Conservation (phyloP, 2,888 invertebrate species). For the Bembecia ichneumoniformis region DNA sequence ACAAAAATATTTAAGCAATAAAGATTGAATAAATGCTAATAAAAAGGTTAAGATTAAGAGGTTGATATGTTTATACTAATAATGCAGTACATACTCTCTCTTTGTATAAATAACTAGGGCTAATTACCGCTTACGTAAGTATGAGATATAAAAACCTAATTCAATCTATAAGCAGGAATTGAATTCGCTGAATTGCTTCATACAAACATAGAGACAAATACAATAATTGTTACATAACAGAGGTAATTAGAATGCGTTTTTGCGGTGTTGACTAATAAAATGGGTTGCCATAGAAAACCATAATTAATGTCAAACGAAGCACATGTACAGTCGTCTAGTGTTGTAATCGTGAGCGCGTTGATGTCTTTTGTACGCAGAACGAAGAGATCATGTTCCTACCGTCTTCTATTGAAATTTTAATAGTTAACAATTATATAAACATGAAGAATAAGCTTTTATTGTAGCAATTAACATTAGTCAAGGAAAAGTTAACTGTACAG, state of each 20-base stretch:
- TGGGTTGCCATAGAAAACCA: background rate
- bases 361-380: constrained; percentile 24
- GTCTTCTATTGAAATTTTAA: background rate
- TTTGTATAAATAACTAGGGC: too few species aligned
- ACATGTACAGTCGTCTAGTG: background rate
- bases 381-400: background rate
- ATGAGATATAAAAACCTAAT: too few species aligned
- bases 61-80: too few species aligned
- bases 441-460: background rate
- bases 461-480: background rate
- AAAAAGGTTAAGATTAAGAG: too few species aligned
- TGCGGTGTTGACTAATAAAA: background rate
- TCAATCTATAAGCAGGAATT: too few species aligned
- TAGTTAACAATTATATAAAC: background rate
- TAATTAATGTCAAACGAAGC: background rate
- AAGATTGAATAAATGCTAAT: too few species aligned
- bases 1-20: too few species aligned
- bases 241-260: background rate
- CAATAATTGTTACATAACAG: background rate
- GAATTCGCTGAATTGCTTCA: too few species aligned
- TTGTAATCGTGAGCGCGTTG: constrained; percentile 19
- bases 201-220: background rate
- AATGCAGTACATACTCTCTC: too few species aligned
- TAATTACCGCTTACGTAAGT: too few species aligned
- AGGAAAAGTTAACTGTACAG: background rate